Conservation (phyloP, 2,797 vertebrate species). For the Melanotaenia trifasciata region DNA sequence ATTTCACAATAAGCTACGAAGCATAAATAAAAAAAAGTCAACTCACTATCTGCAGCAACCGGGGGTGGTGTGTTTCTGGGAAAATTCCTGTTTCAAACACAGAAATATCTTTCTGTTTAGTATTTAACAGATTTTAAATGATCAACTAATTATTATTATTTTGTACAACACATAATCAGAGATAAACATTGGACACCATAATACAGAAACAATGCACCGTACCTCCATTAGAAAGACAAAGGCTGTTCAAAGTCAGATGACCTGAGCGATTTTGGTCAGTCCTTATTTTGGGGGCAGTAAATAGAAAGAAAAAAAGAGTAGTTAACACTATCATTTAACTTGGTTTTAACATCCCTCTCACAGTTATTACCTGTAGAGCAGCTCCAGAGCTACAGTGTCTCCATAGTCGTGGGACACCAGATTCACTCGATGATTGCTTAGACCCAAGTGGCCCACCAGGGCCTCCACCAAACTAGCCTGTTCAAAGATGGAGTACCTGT, state of each 20-base stretch:
- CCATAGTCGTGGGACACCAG: slow-evolving; percentile 94
- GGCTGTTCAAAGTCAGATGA: slow-evolving; percentile 90
- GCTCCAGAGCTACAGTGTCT: slow-evolving; percentile 94
- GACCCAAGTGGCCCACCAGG: slow-evolving; percentile 86
- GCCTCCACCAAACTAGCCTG: slow-evolving; percentile 93
- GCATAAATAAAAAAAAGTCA: neutral
- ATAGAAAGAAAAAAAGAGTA: neutral
- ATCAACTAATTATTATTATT: neutral
- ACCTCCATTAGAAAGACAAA: slow-evolving; percentile 98
- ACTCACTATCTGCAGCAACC: slow-evolving; percentile 90
- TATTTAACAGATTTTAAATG: neutral
- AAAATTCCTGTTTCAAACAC: slow-evolving; percentile 87
- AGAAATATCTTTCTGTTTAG: neutral
- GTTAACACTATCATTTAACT: neutral
- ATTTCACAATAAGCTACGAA: neutral
- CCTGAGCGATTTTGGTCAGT: slow-evolving; percentile 91
- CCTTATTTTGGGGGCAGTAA: slow-evolving; percentile 73
- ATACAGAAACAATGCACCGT: slow-evolving; percentile 5
- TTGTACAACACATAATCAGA: neutral
- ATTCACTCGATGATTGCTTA: slow-evolving; percentile 88
- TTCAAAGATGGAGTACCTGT: slow-evolving; percentile 95
- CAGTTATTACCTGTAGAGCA: slow-evolving; percentile 88
- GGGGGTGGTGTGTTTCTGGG: slow-evolving; percentile 90
- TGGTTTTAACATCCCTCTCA: neutral
- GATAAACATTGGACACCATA: neutral